phyloP scores from a whole-genome alignment of 2,113 vertebrate species.

The Thamnophis sirtalis region DNA sequence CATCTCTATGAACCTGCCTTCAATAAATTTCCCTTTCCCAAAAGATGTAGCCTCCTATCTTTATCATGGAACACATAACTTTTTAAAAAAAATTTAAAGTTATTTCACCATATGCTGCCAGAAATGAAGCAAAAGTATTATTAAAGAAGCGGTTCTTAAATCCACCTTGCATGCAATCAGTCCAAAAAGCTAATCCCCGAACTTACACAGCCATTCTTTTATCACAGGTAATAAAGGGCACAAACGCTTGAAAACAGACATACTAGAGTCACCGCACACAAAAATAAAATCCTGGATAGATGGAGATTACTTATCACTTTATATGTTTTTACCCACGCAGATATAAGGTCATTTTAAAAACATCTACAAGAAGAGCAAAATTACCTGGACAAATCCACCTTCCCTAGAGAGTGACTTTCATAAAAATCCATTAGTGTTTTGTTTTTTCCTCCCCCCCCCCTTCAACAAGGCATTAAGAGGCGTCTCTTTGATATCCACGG shows the following conservation, averaged over 20 bases:
- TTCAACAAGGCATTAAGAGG: not conserved
- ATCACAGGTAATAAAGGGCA: no score
- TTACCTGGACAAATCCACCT: conserved; percentile 57
- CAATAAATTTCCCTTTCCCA: not conserved
- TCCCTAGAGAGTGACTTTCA: conserved; percentile 42
- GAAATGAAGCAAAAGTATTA: not conserved
- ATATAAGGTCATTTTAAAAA: not conserved
- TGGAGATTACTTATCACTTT: no score
- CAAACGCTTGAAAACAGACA: not conserved
- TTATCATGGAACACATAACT: not conserved
- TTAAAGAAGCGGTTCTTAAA: not conserved
- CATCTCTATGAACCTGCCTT: not conserved
- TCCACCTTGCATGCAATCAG: not conserved
- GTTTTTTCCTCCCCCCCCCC: not conserved
- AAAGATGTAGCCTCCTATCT: not conserved
- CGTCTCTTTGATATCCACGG: not conserved
- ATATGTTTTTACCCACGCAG: not conserved
- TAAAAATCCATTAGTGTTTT: conserved; percentile 43
- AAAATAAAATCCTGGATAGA: not conserved
- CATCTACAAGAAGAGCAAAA: not conserved
- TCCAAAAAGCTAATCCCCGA: not conserved
- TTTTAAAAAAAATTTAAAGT: not conserved
- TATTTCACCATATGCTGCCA: not conserved
- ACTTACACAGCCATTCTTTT: not conserved
- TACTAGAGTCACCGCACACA: not conserved